Conservation (phyloP, 37 sponge, comb jelly and placozoan species). For the Spongia lamella region DNA sequence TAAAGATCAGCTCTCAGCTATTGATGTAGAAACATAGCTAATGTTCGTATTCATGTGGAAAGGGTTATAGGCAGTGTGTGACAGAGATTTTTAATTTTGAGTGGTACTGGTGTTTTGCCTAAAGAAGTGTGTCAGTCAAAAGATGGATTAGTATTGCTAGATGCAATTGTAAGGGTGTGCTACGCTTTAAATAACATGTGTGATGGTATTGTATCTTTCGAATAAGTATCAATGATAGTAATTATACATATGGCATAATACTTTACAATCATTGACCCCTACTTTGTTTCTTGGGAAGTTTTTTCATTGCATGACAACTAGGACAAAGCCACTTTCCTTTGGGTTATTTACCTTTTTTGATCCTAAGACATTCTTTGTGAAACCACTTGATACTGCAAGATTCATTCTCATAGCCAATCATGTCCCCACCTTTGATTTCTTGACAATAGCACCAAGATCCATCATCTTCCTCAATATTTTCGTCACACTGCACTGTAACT, state of each 20-base stretch:
- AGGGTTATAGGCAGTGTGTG: slow-evolving; percentile 44
- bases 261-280: no score
- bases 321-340: slow-evolving; percentile 43
- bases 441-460: slow-evolving; percentile 44
- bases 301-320: slow-evolving; percentile 3
- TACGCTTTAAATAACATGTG: slow-evolving; percentile 51
- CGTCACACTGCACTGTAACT: background rate
- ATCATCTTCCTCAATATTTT: slow-evolving; percentile 17
- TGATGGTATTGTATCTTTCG: slow-evolving; percentile 42
- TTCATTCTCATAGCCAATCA: slow-evolving; percentile 44
- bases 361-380: slow-evolving; percentile 20
- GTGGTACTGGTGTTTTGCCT: slow-evolving; percentile 24
- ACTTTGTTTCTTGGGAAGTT: no score
- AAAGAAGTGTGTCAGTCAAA: no score
- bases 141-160: no score
- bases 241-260: no score
- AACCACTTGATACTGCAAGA: slow-evolving; percentile 41
- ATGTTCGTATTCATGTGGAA: slow-evolving; percentile 57
- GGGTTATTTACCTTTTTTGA: slow-evolving; percentile 19
- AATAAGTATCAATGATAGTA: no score
- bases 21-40: no score
- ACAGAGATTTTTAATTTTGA: slow-evolving; percentile 40
- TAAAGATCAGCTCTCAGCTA: no score
- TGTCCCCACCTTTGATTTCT: slow-evolving; percentile 36
- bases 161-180: no score